These are phyloP conservation scores for Patagioenas fasciata DNA, from an alignment of 2,113 vertebrate species.

Conservation along the genomic window DNA sequence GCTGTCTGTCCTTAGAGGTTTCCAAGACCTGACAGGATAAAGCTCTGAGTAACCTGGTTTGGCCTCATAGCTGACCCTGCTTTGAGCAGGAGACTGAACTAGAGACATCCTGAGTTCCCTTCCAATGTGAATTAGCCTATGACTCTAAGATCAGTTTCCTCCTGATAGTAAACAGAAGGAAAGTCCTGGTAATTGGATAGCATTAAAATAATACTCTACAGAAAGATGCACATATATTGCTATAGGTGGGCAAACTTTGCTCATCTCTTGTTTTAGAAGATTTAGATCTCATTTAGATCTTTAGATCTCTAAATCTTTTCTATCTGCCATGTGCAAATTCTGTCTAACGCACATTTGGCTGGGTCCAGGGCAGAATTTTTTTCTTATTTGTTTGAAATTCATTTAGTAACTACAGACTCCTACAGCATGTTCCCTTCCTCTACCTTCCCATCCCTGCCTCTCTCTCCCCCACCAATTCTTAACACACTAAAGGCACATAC, in stretches of 20 bases:
- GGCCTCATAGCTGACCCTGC: background rate
- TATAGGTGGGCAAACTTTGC: background rate
- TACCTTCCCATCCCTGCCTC: background rate
- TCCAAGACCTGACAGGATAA: background rate
- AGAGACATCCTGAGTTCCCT: background rate
- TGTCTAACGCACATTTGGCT: background rate
- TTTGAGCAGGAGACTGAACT: background rate
- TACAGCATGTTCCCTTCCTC: background rate
- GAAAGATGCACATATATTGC: background rate
- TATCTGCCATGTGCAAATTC: background rate
- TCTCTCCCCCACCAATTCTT: background rate
- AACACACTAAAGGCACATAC: background rate
- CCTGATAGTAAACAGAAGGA: background rate
- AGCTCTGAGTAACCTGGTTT: background rate
- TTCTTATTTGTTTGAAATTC: background rate
- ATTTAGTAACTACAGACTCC: background rate
- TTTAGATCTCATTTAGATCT: background rate
- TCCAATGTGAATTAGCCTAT: background rate
- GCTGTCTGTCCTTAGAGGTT: background rate
- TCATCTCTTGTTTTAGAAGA: background rate
- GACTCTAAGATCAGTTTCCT: background rate
- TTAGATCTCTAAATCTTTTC: background rate
- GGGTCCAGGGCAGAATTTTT: background rate
- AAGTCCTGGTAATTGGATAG: background rate
- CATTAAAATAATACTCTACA: background rate